These are phyloP conservation scores for Resseliella maxima DNA, from an alignment of 2,888 invertebrate genomes.

Conservation along the genomic window DNA sequence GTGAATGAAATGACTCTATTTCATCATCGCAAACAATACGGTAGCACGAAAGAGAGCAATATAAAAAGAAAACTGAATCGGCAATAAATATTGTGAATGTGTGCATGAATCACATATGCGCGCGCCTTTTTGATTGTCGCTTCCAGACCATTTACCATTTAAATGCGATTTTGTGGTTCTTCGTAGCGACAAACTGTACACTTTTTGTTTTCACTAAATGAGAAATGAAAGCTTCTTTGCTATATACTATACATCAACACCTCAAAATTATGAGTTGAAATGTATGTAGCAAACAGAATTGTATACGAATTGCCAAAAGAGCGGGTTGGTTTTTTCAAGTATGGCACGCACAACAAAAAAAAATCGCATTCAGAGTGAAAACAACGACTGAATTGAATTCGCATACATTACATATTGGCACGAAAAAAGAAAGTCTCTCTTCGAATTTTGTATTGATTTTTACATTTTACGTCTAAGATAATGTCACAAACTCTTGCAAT, in stretches of 20 bases:
- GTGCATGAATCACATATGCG: constrained; percentile 42
- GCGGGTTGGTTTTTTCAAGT: background rate
- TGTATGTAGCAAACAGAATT: background rate
- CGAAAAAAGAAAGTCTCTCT: constrained; percentile 27
- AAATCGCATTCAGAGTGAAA: background rate
- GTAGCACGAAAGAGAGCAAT: background rate
- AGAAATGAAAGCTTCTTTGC: background rate
- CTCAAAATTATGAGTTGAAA: background rate
- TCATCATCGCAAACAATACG: background rate
- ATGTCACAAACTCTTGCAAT: background rate
- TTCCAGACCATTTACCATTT: constrained; percentile 31
- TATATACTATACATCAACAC: background rate
- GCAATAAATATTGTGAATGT: background rate
- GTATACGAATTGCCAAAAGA: constrained; percentile 9
- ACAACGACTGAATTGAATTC: background rate
- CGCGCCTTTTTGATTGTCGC: constrained; percentile 25
- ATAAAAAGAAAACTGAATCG: background rate
- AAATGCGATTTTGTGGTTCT: constrained; percentile 30
- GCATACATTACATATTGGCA: background rate
- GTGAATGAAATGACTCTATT: constrained; percentile 28
- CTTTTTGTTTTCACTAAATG: constrained; percentile 27
- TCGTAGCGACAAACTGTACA: constrained; percentile 4
- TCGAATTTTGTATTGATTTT: constrained; percentile 10
- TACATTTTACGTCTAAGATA: background rate
- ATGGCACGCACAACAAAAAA: background rate